Evolutionary conservation across 2,888 invertebrate species (phyloP), one percentile per base, ranked within the genome.

Genomic region (Timandra comae): DNA sequence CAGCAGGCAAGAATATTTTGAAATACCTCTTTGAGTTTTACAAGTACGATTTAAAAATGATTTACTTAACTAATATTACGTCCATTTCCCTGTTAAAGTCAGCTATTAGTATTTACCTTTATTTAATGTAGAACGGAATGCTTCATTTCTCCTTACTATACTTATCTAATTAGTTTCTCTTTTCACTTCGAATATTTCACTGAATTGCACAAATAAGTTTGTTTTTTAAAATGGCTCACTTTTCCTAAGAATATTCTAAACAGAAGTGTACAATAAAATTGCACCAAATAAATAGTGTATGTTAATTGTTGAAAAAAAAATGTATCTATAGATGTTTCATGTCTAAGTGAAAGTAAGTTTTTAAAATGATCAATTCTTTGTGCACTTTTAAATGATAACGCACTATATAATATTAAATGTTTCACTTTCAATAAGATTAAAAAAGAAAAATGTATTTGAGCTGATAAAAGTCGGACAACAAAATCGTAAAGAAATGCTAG

Each of bases 61-160:
- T 57, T 62, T 63, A n/a, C n/a, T 67, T 57, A 43, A 43, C 47
- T 53, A 59, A 65, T 68, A 41, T 57, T 60, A 78, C 84, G 85
- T 85, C 85, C 84, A 85, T 82, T 80, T 85, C 84, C 84, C 84
- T 85, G 84, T 85, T 85, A 85, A 85, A 82, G 63, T 70, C 81
- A 82, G 84, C 85, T 84, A 80, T 80, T 82, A 81, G 79, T 69
- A 63, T 60, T 62, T 63, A 63, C n/a, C n/a, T n/a, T n/a, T 72
- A 64, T 74, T 72, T 72, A 75, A 70, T 68, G 80, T 85, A 82
- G 84, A 63, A 79, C 82, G 84, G 84, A 85, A 85, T 85, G 85
- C 85, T 85, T 85, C 70, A 73, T 80, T 74, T 78, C 79, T 84
- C 73, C 73, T 81, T 66, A 74, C 78, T 82, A 63, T 79, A 73